A percentile compares a stretch with the other conserved stretches of the same genome.
Evolutionary conservation across 2,113 vertebrate genomes (phyloP).

Genomic region (Athene cunicularia): DNA sequence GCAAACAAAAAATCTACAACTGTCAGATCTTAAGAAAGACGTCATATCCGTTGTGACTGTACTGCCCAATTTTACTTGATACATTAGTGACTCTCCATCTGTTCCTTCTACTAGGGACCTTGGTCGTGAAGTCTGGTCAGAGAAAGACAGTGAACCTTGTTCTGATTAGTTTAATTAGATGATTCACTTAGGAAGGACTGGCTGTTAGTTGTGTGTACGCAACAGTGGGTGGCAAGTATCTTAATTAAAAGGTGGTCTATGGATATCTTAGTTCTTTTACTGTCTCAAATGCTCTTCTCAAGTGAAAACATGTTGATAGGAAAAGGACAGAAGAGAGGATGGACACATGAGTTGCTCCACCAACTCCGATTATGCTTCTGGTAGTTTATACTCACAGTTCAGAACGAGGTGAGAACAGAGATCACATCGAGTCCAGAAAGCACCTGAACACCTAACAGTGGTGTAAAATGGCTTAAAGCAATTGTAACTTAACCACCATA

Average conservation of each 20-base stretch:
- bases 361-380: background rate
- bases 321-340: background rate
- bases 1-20: background rate
- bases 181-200: background rate
- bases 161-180: background rate
- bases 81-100: background rate
- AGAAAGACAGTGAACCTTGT: background rate
- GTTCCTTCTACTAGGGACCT: background rate
- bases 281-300: background rate
- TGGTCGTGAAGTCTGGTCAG: background rate
- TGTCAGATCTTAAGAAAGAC: background rate
- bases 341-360: background rate
- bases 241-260: background rate
- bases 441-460: rapidly evolving
- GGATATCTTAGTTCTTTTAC: background rate
- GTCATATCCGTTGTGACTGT: background rate
- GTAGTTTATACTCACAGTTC: background rate
- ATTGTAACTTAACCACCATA: background rate
- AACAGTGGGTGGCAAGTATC: background rate
- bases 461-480: background rate
- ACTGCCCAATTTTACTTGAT: background rate
- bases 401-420: background rate
- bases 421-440: background rate
- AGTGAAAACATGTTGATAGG: background rate
- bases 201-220: background rate